Conservation (phyloP, 2,797 vertebrate species). For the Dermochelys coriacea region DNA sequence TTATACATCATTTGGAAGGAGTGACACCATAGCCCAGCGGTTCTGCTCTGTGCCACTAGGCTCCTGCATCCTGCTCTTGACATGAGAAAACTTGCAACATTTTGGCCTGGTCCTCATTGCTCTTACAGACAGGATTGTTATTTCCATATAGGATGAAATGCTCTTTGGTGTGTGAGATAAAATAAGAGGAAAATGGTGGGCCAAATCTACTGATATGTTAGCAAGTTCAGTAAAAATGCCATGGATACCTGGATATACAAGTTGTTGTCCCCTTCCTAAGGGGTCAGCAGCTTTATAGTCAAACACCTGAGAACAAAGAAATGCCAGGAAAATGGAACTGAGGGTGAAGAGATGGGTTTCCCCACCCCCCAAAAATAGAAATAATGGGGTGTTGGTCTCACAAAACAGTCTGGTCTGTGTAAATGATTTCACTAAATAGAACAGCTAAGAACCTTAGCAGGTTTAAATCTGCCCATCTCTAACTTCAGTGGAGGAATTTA, state of each 20-base stretch:
- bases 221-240: background rate
- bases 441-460: background rate
- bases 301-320: background rate
- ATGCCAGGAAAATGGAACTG: background rate
- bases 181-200: background rate
- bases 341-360: background rate
- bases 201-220: background rate
- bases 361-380: background rate
- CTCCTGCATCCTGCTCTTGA: too few relatives aligned
- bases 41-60: background rate
- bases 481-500: accelerated
- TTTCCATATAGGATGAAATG: background rate
- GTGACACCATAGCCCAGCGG: background rate
- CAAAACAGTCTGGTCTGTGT: background rate
- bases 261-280: background rate
- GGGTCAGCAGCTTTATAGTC: background rate
- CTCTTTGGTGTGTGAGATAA: background rate
- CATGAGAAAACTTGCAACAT: background rate
- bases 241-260: background rate
- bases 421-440: background rate
- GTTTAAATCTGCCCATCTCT: background rate
- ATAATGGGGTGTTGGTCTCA: background rate
- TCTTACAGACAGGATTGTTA: background rate
- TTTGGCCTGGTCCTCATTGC: background rate
- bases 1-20: background rate